phyloP scores from a whole-genome alignment of 92 coral and sea anemone species.

The Heteractis magnifica region DNA sequence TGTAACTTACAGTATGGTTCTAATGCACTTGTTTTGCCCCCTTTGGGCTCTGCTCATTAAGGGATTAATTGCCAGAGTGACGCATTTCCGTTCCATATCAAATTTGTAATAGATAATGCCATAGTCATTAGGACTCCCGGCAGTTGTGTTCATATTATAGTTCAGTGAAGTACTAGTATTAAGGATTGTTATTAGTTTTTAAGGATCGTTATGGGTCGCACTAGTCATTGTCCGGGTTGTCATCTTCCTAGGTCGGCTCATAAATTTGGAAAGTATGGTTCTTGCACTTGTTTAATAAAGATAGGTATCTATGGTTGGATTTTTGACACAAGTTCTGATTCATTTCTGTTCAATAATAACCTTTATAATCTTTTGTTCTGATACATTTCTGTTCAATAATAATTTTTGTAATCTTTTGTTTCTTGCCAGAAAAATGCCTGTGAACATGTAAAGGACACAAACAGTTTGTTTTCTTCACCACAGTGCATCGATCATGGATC shows the following conservation, averaged over 20 bases:
- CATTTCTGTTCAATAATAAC: too few relatives aligned
- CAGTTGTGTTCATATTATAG: neutral
- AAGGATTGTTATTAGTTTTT: neutral
- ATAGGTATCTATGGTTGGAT: too few relatives aligned
- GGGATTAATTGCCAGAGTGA: too few relatives aligned
- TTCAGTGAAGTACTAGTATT: neutral
- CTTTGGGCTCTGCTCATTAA: neutral
- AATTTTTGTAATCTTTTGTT: neutral
- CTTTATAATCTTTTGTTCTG: too few relatives aligned
- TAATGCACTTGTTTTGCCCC: too few relatives aligned
- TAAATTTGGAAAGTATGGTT: constrained; percentile 14
- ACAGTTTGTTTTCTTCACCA: constrained; percentile 74
- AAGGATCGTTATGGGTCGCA: constrained; percentile 22
- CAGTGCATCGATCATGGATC: constrained; percentile 79
- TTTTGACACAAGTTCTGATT: too few relatives aligned
- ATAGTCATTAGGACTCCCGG: neutral
- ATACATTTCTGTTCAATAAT: too few relatives aligned
- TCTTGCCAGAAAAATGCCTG: constrained; percentile 78
- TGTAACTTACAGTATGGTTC: too few relatives aligned
- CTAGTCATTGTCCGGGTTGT: constrained; percentile 29
- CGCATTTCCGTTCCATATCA: neutral
- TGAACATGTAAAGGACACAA: constrained; percentile 73
- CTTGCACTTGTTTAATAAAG: too few relatives aligned
- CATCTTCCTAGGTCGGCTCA: constrained; percentile 5
- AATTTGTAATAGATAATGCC: neutral